Conservation (phyloP, 2,888 invertebrate genomes). For the Amblyjoppa proteus region DNA sequence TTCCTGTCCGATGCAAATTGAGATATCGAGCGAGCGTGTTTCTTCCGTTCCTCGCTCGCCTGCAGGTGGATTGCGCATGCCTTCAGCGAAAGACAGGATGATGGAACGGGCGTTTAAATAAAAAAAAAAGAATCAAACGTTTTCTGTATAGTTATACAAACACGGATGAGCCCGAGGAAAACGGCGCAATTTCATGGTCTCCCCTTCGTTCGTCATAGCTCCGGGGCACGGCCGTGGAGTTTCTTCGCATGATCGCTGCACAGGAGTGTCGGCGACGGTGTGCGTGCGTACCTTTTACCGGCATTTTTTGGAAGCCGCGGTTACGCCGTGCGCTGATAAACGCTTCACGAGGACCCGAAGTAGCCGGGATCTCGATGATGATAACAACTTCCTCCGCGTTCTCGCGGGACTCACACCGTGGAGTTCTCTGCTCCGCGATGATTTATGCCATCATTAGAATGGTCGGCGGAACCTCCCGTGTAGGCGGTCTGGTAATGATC, state of each 20-base stretch:
- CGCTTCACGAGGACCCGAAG: conserved; percentile 51
- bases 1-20: conserved; percentile 58
- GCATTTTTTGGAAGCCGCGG: conserved; percentile 64
- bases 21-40: conserved; percentile 47
- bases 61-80: conserved; percentile 9
- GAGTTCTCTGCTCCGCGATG: conserved; percentile 67
- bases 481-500: conserved; percentile 78
- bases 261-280: conserved; percentile 4
- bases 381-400: conserved; percentile 77
- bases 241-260: conserved; percentile 49
- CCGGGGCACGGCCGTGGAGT: conserved; percentile 22
- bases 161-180: conserved; percentile 15
- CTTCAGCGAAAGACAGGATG: conserved; percentile 8
- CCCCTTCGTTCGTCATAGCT: conserved; percentile 36
- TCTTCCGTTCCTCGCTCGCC: conserved; percentile 2
- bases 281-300: conserved; percentile 20
- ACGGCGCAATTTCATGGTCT: conserved; percentile 48
- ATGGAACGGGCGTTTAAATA: conserved; percentile 1
- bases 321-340: conserved; percentile 54
- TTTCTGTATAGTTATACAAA: conserved; percentile 22
- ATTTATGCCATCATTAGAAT: conserved; percentile 81
- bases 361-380: conserved; percentile 76
- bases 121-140: conserved; percentile 23
- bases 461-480: conserved; percentile 74
- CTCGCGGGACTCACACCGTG: conserved; percentile 52